A percentile compares a stretch with the other conserved stretches of the same genome.
Conservation (phyloP, 2,113 vertebrate genomes). For the Zapornia atra region DNA sequence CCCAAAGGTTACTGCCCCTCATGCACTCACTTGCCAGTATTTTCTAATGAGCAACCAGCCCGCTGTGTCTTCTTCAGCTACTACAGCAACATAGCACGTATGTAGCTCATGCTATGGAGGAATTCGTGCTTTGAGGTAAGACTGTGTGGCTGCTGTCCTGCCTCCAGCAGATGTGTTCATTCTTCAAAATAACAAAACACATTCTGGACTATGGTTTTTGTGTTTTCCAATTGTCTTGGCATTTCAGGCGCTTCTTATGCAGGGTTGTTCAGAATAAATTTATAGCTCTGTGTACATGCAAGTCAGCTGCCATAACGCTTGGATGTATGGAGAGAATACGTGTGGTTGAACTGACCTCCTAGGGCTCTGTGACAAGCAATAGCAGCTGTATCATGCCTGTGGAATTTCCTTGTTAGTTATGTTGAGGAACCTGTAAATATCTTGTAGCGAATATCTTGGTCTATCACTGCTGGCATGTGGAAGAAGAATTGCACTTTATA, state of each 20-base stretch:
- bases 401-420: slow-evolving; percentile 54
- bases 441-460: slow-evolving; percentile 30
- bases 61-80: background rate
- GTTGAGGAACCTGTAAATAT: slow-evolving; percentile 62
- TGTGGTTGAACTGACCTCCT: slow-evolving; percentile 18
- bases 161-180: background rate
- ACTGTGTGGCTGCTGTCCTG: background rate
- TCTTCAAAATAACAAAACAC: background rate
- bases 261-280: slow-evolving; percentile 1
- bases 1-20: background rate
- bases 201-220: background rate
- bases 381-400: slow-evolving; percentile 25
- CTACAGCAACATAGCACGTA: background rate
- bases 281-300: background rate
- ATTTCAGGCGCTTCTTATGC: background rate
- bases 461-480: slow-evolving; percentile 48
- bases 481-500: slow-evolving; percentile 59
- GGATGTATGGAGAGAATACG: background rate
- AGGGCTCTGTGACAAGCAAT: slow-evolving; percentile 38
- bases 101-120: background rate
- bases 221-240: background rate
- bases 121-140: background rate
- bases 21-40: background rate
- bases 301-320: slow-evolving; percentile 12
- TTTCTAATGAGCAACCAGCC: background rate